phyloP scores from a whole-genome alignment of 1,140 invertebrate genomes.

The Drepana arcuata region DNA sequence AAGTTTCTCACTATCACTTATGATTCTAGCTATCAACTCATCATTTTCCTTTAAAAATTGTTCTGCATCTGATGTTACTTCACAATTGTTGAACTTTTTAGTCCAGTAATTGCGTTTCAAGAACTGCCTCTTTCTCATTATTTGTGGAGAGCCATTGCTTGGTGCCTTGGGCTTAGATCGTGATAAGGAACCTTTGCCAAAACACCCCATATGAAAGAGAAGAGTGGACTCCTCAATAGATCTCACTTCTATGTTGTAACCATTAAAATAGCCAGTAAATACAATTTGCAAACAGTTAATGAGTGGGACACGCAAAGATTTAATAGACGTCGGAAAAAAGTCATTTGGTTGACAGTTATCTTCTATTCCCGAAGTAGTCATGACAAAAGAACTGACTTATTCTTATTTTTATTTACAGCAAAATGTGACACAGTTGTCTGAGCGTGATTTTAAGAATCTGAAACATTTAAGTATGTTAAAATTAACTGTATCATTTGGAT shows the following conservation, averaged over 20 bases:
- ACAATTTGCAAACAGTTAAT: conserved; percentile 57
- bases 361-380: conserved; percentile 48
- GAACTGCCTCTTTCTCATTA: conserved; percentile 73
- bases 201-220: conserved; percentile 80
- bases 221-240: conserved; percentile 74
- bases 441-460: too few relatives aligned
- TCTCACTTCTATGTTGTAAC: conserved; percentile 75
- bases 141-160: conserved; percentile 44
- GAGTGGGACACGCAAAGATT: conserved; percentile 43
- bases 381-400: conserved; percentile 62
- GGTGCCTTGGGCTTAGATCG: conserved; percentile 73
- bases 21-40: conserved; percentile 35
- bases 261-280: conserved; percentile 77
- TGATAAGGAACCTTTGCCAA: conserved; percentile 81
- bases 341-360: conserved; percentile 50
- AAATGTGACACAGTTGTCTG: conserved; percentile 42
- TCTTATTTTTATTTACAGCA: conserved; percentile 60
- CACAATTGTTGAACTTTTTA: conserved; percentile 55
- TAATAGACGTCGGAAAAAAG: conserved; percentile 35
- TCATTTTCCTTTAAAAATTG: conserved; percentile 42
- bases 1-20: conserved; percentile 30
- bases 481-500: too few relatives aligned
- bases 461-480: too few relatives aligned
- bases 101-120: conserved; percentile 72
- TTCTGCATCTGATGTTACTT: conserved; percentile 38